Conservation (phyloP, 2,797 vertebrate genomes). For the Gymnodraco acuticeps region DNA sequence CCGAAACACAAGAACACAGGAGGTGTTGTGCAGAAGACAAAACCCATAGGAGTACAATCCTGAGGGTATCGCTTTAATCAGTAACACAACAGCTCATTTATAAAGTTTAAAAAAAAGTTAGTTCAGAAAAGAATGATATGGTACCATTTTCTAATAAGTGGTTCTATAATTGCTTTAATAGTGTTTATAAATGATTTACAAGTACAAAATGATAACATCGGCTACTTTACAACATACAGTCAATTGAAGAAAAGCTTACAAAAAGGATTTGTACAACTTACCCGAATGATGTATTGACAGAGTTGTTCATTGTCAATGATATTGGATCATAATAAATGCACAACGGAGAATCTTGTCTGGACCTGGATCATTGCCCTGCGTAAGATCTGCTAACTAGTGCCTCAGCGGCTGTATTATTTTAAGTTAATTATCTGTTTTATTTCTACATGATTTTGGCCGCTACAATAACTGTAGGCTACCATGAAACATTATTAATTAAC, state of each 20-base stretch:
- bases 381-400: too few relatives aligned
- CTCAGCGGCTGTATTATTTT: too few relatives aligned
- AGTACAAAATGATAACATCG: background rate
- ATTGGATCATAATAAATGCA: too few relatives aligned
- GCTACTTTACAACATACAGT: background rate
- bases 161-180: background rate
- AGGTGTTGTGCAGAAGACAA: conserved; percentile 49
- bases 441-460: too few relatives aligned
- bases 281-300: background rate
- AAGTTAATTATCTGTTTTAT: too few relatives aligned
- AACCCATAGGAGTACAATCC: conserved; percentile 18
- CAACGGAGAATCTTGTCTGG: too few relatives aligned
- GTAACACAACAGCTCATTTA: conserved; percentile 1
- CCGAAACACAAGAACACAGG: conserved; percentile 44
- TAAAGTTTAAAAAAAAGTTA: too few relatives aligned
- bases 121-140: background rate
- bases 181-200: background rate
- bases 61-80: background rate
- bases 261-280: conserved; percentile 1
- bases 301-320: too few relatives aligned
- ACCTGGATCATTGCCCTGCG: too few relatives aligned
- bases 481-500: background rate
- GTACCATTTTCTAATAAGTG: background rate
- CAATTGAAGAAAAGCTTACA: background rate
- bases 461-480: background rate